phyloP scores from a whole-genome alignment of 2,113 vertebrate genomes.

The Clinocottus analis region DNA sequence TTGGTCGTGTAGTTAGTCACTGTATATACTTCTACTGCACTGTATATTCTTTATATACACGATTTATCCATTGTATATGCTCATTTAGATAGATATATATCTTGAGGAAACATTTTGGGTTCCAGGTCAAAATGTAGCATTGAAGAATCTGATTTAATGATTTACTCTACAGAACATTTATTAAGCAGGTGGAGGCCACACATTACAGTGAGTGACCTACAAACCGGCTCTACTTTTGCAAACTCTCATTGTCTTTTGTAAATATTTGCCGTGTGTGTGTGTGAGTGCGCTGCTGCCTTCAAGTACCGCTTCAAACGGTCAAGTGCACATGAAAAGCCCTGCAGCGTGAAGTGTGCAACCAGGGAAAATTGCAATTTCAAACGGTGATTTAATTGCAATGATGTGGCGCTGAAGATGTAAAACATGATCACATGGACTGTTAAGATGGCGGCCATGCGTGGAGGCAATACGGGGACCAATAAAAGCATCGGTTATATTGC shows the following conservation, averaged over 20 bases:
- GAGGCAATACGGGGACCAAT: background rate
- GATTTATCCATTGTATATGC: too few relatives aligned
- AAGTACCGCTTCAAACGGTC: background rate
- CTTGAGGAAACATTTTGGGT: background rate
- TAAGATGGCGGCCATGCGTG: background rate
- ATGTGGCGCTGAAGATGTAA: constrained; percentile 3
- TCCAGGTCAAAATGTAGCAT: background rate
- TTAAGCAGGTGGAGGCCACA: background rate
- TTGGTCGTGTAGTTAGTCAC: too few relatives aligned
- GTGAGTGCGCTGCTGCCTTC: constrained; percentile 3
- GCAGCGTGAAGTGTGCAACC: background rate
- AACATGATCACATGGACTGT: constrained; percentile 31
- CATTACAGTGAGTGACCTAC: background rate
- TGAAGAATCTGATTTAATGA: background rate
- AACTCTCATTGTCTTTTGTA: background rate
- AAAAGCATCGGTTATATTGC: constrained; percentile 2
- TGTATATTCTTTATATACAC: too few relatives aligned
- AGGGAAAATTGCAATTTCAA: background rate
- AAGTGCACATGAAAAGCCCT: background rate
- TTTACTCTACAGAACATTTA: background rate
- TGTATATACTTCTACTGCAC: too few relatives aligned
- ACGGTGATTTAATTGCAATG: constrained; percentile 22
- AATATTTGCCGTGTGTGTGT: background rate
- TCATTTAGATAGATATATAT: too few relatives aligned
- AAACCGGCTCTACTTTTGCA: background rate